Base-by-base conservation (phyloP, 2,797 vertebrate genomes). In the Leuciscus waleckii region DNA sequence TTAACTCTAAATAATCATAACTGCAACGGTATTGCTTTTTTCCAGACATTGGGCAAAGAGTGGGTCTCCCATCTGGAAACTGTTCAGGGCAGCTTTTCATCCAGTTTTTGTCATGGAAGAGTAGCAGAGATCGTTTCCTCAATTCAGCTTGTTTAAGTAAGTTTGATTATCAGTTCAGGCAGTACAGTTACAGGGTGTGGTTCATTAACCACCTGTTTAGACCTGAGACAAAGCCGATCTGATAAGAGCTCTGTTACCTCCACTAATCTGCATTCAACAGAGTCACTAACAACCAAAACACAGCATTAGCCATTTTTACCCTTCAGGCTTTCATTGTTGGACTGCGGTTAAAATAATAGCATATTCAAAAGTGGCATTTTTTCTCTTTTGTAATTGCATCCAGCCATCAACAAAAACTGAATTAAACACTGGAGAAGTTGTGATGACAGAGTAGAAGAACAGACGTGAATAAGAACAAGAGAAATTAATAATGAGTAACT, bases 11-110 rank as follows among this genome's bases (percentile, higher is more conserved):
- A 93, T 91, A 88, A 90, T 88, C 90, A 88, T 84, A 85, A 90
- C 88, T 92, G 82, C 87, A 92, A 87, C 87, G 35, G 86, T 83
- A 90, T 85, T 54, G 69, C 17, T 58, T 46, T 83, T 81, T 71
- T 75, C 37, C 68, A 56, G 61, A 77, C 35, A 77, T 21, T 77
- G 26, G 86, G 86, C 84, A 87, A 86, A 88, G 81, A 69, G 61
- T 83, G 41, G 88, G 89, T 87, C 73, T 92, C 87, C 90, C 92
- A 95, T 95, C 92, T 94, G 94, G 94, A 95, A 94, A 90, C 87
- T 86, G 91, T 94, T 89, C 63, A 39, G 70, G 10, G 39, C 63
- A 61, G 54, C 19, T 75, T 79, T 79, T 79, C 85, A 80, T 87
- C 86, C 86, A 87, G 86, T 83, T 88, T 78, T 92, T 86, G 86